Evolutionary conservation across 2,797 vertebrate species (phyloP).

Genomic region (Enteromius radiatus): DNA sequence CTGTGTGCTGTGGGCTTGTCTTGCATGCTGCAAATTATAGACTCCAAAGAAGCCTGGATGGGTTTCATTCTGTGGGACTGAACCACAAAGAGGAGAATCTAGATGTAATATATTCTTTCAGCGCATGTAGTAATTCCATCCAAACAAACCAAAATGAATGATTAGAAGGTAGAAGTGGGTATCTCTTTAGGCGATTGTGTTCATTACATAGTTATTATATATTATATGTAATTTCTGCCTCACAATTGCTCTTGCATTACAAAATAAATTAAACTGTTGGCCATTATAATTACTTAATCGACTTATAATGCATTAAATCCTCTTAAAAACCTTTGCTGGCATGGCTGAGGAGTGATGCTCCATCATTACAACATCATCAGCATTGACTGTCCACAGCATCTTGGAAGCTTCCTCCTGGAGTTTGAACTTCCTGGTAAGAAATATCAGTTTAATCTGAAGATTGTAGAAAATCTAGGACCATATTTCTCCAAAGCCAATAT

Average conservation of each 20-base stretch:
- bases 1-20: conserved; percentile 36
- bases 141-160: background rate
- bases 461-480: background rate
- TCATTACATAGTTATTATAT: background rate
- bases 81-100: conserved; percentile 29
- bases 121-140: background rate
- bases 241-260: background rate
- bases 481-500: background rate
- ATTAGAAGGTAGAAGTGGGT: background rate
- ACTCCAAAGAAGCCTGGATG: conserved; percentile 54
- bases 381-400: conserved; percentile 61
- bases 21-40: conserved; percentile 45
- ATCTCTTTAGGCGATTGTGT: background rate
- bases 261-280: background rate
- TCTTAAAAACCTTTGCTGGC: conserved; percentile 41
- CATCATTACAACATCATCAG: conserved; percentile 54
- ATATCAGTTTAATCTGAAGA: background rate
- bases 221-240: background rate
- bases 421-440: conserved; percentile 60
- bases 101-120: background rate
- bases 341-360: conserved; percentile 25
- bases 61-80: conserved; percentile 41
- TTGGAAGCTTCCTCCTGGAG: conserved; percentile 58
- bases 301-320: background rate
- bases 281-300: background rate